Base-by-base conservation (phyloP, 2,888 invertebrate species). In the Ennomos quercinarius region DNA sequence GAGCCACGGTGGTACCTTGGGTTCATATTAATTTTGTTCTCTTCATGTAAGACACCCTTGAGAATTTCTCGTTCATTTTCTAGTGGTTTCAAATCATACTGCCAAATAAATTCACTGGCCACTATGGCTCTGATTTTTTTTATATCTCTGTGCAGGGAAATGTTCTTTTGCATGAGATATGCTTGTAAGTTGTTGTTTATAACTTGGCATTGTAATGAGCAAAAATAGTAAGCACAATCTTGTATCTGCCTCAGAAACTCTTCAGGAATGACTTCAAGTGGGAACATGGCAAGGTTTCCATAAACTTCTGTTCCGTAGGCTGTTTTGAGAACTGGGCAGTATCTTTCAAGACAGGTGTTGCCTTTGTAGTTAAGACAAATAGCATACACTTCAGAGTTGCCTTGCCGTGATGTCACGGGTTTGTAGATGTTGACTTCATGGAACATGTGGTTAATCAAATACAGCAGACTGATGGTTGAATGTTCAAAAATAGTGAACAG, bases 381-480 rank as follows among this genome's bases (percentile, higher is more conserved):
- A 0, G 98, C 94, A 78, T 99, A 99, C 0, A 97, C 95, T 87
- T 99, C 99, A 0, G 99, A 99, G 86, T 99, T 99, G 8, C 99
- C 99, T 76, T 96, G 96, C 78, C 98, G 97, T n/a, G 99, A 99
- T 0, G 97, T 97, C 0, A 95, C 95, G 0, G 99, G 99, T 81
- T 99, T 99, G 79, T 95, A 96, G 12, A 97, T 91, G 68, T 94
- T 92, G 0, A 99, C 95, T 78, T 95, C 89, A 36, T 93, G 79
- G 81, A 99, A 99, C 11, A 94, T 74, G 71, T 96, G 95, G 71
- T 95, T 95, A 4, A 99, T 89, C 9, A 99, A 85, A 79, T 96
- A 98, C 51, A 99, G 83, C 5, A 98, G 86, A 64, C 95, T 95
- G 0, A 98, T 93, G 0, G 97, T 96, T n/a, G 95, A 93, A 63